Base-by-base conservation (phyloP, 2,888 invertebrate genomes). In the Antheraea assamensis region DNA sequence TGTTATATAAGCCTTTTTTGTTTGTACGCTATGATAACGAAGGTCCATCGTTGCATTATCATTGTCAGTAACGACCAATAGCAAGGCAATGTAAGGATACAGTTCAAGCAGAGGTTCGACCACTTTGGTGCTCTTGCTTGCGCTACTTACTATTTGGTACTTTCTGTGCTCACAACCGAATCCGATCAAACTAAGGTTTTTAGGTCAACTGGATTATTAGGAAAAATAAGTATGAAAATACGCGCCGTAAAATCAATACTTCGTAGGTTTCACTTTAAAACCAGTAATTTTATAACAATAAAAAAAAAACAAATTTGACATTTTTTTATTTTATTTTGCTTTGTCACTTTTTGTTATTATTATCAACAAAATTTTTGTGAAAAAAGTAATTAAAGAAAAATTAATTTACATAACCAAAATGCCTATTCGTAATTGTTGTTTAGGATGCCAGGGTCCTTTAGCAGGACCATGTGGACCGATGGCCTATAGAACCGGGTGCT, bases 381-480 rank as follows among this genome's bases (percentile, higher is more conserved):
- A 71, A 71, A 66, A 42, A 55, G 13, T 58, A 30, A 17, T 70
- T 24, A 27, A 21, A 55, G n/a, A 5, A 21, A 35, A 35, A 71
- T 31, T 70, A 4, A 66, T 17, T 75, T 73, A 74, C 68, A 71
- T 15, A 71, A 31, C 19, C 27, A n/a, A 78, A 71, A 93, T 93
- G 93, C 91, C 92, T n/a, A 92, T 93, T 35, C 85, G 91, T n/a
- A 92, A 92, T 78, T 92, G 93, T 77, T 93, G 92, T 71, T 79
- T 86, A 13, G 91, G 92, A 4, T 93, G 93, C 77, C 92, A 92
- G 75, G 92, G 91, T 17, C 86, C 87, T 0, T 85, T 89, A 87
- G 70, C 76, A 0, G 90, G 91, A 0, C 92, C 91, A 0, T 92
- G 91, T 70, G 91, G 92, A 0, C 81, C 88, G 0, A 75, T 78